Evolutionary conservation across 2,888 invertebrate genomes (phyloP).

Genomic region (Pecten maximus): DNA sequence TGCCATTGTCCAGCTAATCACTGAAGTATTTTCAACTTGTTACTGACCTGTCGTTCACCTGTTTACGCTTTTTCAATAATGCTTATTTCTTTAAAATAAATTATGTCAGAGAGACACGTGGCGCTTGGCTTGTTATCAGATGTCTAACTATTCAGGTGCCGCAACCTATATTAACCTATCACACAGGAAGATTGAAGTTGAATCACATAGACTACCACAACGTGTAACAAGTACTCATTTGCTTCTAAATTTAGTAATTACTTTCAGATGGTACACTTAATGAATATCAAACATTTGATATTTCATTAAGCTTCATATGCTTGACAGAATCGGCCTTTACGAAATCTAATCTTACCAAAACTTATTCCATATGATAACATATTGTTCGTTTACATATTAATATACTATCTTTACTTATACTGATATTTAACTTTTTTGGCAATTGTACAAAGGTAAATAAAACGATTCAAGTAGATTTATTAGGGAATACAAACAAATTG

Average conservation of each 20-base stretch:
- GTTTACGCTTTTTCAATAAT: background rate
- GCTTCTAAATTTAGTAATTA: too few relatives aligned
- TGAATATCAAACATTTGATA: background rate
- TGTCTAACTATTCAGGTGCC: too few relatives aligned
- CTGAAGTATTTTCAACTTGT: background rate
- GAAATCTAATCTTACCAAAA: background rate
- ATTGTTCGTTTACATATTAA: background rate
- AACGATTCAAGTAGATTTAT: background rate
- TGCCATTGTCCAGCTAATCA: background rate
- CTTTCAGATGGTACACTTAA: background rate
- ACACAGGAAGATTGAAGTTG: too few relatives aligned
- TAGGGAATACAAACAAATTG: background rate
- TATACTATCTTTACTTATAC: background rate
- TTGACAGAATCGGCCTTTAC: background rate
- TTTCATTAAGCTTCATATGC: background rate
- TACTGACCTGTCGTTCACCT: slow-evolving; percentile 2
- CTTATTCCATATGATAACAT: background rate
- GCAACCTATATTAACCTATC: too few relatives aligned
- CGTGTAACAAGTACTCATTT: too few relatives aligned
- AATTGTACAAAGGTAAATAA: background rate
- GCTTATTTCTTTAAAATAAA: background rate
- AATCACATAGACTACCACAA: too few relatives aligned
- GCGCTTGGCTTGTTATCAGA: too few relatives aligned
- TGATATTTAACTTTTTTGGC: background rate
- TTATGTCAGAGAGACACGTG: background rate